Evolutionary conservation across 2,888 invertebrate genomes (phyloP).

Genomic region (Dryobota labecula): DNA sequence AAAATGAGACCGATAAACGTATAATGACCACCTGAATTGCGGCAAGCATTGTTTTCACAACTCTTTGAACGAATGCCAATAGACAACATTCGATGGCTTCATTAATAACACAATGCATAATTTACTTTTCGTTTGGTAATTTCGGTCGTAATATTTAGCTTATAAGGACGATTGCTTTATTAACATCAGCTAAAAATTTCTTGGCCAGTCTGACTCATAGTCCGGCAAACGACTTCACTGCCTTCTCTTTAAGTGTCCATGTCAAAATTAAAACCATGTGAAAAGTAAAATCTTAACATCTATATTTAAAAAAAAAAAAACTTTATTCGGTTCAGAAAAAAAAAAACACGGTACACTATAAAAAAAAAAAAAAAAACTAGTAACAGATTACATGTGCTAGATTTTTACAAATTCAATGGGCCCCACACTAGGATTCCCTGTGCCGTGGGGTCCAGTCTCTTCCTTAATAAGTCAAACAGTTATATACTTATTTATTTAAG

Average conservation of each 20-base stretch:
- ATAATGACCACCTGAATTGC: conserved; percentile 66
- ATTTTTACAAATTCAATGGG: too few relatives aligned
- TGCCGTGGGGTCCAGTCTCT: too few relatives aligned
- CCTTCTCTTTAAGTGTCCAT: neutral
- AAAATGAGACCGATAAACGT: conserved; percentile 64
- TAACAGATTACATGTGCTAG: too few relatives aligned
- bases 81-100: conserved; percentile 23
- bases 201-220: neutral
- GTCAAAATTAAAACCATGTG: neutral
- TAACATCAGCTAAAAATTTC: neutral
- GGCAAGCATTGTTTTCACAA: conserved; percentile 66
- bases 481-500: too few relatives aligned
- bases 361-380: too few relatives aligned
- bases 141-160: neutral
- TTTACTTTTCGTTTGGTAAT: neutral
- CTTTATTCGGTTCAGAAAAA: too few relatives aligned
- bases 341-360: too few relatives aligned
- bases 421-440: too few relatives aligned
- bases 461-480: too few relatives aligned
- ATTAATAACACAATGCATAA: neutral
- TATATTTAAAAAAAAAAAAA: too few relatives aligned
- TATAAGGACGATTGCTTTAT: neutral
- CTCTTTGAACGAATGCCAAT: conserved; percentile 67
- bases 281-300: neutral
- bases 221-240: neutral